phyloP scores from a whole-genome alignment of 2,888 invertebrate species.

The Toxonevra muliebris region DNA sequence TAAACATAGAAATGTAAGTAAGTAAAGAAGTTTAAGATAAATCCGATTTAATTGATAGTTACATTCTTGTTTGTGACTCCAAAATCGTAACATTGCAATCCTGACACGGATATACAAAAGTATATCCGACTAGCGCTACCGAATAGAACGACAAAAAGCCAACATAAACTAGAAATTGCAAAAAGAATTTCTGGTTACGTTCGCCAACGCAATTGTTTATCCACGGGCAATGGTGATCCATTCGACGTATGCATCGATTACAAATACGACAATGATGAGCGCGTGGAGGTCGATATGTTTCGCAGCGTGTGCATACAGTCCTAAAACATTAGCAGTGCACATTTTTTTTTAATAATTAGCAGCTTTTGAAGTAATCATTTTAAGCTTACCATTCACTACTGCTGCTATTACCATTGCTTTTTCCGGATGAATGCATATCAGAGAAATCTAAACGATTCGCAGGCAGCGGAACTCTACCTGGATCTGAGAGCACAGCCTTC shows the following conservation, averaged over 20 bases:
- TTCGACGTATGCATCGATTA: conserved; percentile 75
- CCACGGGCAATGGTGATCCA: conserved; percentile 82
- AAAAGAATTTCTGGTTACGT: conserved; percentile 90
- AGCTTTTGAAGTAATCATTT: too few relatives aligned
- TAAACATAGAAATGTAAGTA: conserved; percentile 57
- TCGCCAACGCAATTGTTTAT: conserved; percentile 95
- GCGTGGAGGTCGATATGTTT: conserved; percentile 82
- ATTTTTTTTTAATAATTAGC: too few relatives aligned
- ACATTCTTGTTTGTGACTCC: conserved; percentile 80
- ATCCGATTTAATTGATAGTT: conserved; percentile 60
- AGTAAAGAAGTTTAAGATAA: conserved; percentile 3
- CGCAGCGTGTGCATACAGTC: conserved; percentile 69
- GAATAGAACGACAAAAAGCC: conserved; percentile 75
- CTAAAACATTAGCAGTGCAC: neutral
- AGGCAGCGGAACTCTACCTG: conserved; percentile 84
- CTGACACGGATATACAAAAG: conserved; percentile 77
- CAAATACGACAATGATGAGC: conserved; percentile 91
- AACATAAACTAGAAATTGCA: conserved; percentile 86
- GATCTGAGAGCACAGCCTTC: conserved; percentile 89
- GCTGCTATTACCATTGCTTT: conserved; percentile 67
- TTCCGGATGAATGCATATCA: conserved; percentile 73
- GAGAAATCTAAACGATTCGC: conserved; percentile 80
- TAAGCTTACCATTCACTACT: conserved; percentile 78
- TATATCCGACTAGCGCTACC: conserved; percentile 74
- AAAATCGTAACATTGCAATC: conserved; percentile 72